Conservation (phyloP, 2,888 invertebrate genomes). For the Brachyptera putata region DNA sequence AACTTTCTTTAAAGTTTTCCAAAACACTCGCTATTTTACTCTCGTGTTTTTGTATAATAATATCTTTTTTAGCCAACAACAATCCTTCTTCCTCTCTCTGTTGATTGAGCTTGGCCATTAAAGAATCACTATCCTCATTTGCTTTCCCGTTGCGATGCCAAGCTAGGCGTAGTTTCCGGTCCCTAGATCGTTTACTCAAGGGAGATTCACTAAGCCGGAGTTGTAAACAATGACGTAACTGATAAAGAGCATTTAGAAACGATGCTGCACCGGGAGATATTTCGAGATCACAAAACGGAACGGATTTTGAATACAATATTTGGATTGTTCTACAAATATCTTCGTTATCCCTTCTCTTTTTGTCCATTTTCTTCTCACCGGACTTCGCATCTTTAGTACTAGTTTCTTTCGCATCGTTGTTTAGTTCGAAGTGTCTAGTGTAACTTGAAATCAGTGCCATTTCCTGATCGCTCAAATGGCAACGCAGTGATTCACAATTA, state of each 20-base stretch:
- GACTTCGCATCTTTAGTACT: too few relatives aligned
- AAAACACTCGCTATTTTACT: not conserved
- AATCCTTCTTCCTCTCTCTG: not conserved
- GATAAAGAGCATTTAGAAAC: not conserved
- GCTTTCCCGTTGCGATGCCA: slow-evolving; percentile 1
- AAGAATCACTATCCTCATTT: not conserved
- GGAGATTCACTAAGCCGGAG: not conserved
- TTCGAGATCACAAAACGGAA: not conserved
- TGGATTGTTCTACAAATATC: not conserved
- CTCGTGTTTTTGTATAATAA: not conserved
- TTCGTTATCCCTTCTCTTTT: not conserved
- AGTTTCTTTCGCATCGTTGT: too few relatives aligned
- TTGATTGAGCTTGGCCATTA: not conserved
- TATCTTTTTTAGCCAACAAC: not conserved
- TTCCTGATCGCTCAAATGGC: not conserved
- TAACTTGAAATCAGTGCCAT: not conserved
- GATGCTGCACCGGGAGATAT: not conserved
- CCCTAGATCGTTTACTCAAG: not conserved
- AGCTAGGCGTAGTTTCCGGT: not conserved
- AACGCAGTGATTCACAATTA: not conserved
- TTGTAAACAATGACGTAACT: not conserved
- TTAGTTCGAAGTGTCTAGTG: not conserved
- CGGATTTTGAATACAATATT: not conserved
- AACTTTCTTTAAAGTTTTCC: not conserved
- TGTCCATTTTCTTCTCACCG: too few relatives aligned